phyloP scores from a whole-genome alignment of 2,888 invertebrate species.

The Lypha dubia region DNA sequence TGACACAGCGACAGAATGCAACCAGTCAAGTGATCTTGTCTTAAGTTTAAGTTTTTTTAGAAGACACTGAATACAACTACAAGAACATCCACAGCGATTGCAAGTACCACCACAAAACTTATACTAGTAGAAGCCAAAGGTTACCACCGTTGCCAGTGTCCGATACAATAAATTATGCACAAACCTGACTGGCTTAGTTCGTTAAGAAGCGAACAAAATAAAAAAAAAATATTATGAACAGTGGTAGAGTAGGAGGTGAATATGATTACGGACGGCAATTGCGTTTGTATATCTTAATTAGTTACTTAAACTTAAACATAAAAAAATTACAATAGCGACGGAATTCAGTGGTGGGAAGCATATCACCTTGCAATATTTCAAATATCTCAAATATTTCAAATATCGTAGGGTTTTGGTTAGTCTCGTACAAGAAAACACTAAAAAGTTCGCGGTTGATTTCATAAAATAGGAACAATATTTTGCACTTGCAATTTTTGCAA shows the following conservation, averaged over 20 bases:
- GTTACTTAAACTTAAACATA: not conserved
- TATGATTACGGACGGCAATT: not conserved
- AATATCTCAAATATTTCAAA: too few relatives aligned
- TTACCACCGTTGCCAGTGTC: conserved; percentile 56
- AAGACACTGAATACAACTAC: conserved; percentile 26
- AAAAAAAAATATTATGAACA: not conserved
- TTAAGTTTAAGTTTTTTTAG: conserved; percentile 39
- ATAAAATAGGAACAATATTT: too few relatives aligned
- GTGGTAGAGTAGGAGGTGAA: not conserved
- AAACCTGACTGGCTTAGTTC: conserved; percentile 28
- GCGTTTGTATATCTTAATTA: not conserved
- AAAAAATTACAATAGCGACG: too few relatives aligned
- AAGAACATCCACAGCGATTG: not conserved
- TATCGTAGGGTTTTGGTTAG: too few relatives aligned
- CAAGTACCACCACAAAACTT: conserved; percentile 20
- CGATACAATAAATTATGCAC: conserved; percentile 64
- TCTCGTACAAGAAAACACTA: too few relatives aligned
- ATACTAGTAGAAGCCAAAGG: conserved; percentile 62
- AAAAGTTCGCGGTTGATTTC: too few relatives aligned
- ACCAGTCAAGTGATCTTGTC: conserved; percentile 54
- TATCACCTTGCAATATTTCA: too few relatives aligned
- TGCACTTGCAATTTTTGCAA: too few relatives aligned
- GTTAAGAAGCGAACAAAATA: conserved; percentile 42
- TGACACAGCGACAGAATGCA: conserved; percentile 17
- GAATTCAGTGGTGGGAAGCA: too few relatives aligned